Evolutionary conservation across 2,888 invertebrate genomes (phyloP), one percentile per base, ranked within the genome.

Genomic region (Synanthedon formicaeformis): DNA sequence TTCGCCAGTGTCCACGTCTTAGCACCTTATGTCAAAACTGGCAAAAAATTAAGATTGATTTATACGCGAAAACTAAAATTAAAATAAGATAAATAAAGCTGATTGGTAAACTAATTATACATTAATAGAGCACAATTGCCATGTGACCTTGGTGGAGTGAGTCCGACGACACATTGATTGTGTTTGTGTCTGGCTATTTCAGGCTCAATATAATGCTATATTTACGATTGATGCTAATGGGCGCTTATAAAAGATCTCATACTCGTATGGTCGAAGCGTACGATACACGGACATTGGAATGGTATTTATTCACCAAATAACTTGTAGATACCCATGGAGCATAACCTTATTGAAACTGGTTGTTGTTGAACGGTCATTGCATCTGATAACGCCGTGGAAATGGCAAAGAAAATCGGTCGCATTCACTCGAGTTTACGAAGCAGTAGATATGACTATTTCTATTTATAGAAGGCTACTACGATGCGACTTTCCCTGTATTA

Each of bases 401-500:
- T 45, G 45, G 14, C 14, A 45, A 45, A 45, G 45, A 45, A 45
- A 13, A 34, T 34, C 34, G 34, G 34, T 34, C 34, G 34, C 34
- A 34, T 34, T 6, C 34, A 34, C 34, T 34, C 10, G 34, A 34
- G 8, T 34, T 34, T 10, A 34, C 34, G 34, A 34, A 34, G 27
- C 8, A 34, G 34, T 34, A 34, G 34, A 34, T 34, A 34, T 34
- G 34, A 34, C 34, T 34, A 34, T 34, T 13, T 61, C 67, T 72
- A 75, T 79, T 76, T 73, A 80, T 71, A 74, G 71, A 72, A 75
- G 72, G 8, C 34, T 60, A 71, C 34, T 60, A 71, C 66, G 71
- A 64, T 69, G 73, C 76, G 78, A 85, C 83, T 86, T 86, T 86
- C 84, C 77, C 85, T 71, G 64, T 59, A 49, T 53, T 59, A 56